Conservation (phyloP, 2,113 vertebrate species). For the Strigops habroptila region DNA sequence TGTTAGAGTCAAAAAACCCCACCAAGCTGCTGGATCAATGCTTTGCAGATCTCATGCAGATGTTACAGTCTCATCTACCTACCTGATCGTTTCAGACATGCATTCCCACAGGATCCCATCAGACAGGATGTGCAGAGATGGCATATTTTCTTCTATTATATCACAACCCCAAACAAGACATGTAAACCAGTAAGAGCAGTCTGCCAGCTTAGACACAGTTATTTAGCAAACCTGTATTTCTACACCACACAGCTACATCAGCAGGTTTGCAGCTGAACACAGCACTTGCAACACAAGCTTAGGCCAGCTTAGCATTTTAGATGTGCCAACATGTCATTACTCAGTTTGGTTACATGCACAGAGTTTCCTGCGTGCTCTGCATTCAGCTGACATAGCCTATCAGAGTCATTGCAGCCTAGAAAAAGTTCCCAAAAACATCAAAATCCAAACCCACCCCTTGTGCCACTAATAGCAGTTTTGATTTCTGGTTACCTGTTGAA, state of each 20-base stretch:
- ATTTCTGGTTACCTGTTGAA: constrained; percentile 73
- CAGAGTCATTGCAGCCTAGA: background rate
- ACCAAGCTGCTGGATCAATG: no score
- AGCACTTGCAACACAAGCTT: background rate
- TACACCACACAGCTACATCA: background rate
- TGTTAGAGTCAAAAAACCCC: no score
- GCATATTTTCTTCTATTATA: background rate
- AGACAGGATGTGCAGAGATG: background rate
- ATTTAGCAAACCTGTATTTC: background rate
- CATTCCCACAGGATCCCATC: background rate
- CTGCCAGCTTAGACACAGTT: background rate
- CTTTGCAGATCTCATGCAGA: no score
- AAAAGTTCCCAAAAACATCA: background rate
- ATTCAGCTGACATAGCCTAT: background rate
- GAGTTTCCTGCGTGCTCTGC: background rate
- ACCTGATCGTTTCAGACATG: background rate
- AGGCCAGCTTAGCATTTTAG: background rate
- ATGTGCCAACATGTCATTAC: background rate
- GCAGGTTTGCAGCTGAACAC: background rate
- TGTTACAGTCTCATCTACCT: no score
- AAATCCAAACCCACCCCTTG: background rate
- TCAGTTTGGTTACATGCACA: background rate
- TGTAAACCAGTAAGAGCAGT: background rate
- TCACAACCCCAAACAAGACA: background rate
- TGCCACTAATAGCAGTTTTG: background rate